phyloP scores from a whole-genome alignment of 2,888 invertebrate genomes.

The Rhabditoides inermis region DNA sequence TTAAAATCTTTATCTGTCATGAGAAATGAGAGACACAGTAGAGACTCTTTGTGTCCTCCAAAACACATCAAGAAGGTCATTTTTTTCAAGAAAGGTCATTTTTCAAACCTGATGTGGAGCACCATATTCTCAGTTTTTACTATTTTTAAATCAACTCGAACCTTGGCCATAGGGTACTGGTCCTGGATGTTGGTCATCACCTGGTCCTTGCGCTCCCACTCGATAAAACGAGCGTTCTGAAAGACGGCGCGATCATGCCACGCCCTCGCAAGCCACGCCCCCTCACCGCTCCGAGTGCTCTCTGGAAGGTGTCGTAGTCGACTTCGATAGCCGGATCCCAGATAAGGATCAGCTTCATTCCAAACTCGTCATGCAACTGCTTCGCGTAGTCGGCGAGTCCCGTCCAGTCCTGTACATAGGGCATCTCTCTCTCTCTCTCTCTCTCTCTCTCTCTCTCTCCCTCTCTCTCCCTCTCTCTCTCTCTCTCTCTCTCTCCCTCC shows the following conservation, averaged over 20 bases:
- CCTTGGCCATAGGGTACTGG: slow-evolving; percentile 39
- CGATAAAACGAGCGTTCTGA: slow-evolving; percentile 38
- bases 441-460: too few species aligned
- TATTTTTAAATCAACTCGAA: too few species aligned
- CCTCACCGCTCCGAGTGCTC: slow-evolving; percentile 24
- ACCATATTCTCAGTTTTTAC: too few species aligned
- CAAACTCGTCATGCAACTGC: slow-evolving; percentile 28
- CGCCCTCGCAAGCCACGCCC: too few species aligned
- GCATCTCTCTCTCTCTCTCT: too few species aligned
- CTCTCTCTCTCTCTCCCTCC: neutral
- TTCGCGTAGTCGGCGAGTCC: slow-evolving; percentile 34
- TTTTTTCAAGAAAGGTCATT: neutral
- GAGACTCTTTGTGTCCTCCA: neutral
- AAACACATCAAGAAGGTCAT: neutral
- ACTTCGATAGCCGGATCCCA: slow-evolving; percentile 46
- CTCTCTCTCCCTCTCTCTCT: neutral
- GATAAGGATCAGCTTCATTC: slow-evolving; percentile 43
- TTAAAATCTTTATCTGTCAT: neutral
- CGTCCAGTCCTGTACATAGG: slow-evolving; percentile 32
- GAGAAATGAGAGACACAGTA: neutral
- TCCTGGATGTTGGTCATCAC: slow-evolving; percentile 33
- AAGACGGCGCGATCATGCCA: too few species aligned
- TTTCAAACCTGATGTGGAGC: too few species aligned
- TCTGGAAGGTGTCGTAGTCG: slow-evolving; percentile 33
- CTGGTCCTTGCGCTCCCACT: slow-evolving; percentile 36